These are phyloP conservation scores for Parnassius mnemosyne DNA, from an alignment of 2,888 invertebrate species.

Conservation along the genomic window DNA sequence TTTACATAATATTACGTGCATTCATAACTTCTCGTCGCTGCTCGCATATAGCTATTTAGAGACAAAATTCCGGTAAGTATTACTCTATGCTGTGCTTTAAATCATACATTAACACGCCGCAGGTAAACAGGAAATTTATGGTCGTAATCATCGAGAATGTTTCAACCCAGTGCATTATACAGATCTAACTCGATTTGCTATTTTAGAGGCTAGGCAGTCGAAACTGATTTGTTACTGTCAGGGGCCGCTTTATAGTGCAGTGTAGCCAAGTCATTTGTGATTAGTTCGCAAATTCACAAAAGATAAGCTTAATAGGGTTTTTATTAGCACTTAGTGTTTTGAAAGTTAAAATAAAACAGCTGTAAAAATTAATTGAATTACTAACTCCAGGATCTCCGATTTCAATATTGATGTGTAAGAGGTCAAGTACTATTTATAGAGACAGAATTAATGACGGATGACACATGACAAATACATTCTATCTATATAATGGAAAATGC, in stretches of 20 bases:
- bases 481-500: too few relatives aligned
- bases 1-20: slow-evolving; percentile 29
- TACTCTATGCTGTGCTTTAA: slow-evolving; percentile 46
- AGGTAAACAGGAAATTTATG: slow-evolving; percentile 56
- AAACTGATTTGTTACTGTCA: neutral
- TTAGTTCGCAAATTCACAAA: neutral
- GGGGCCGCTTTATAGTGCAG: neutral
- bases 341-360: too few relatives aligned
- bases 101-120: slow-evolving; percentile 54
- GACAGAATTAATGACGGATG: too few relatives aligned
- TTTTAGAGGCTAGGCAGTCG: slow-evolving; percentile 7
- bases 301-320: too few relatives aligned
- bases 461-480: too few relatives aligned
- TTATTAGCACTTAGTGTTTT: too few relatives aligned
- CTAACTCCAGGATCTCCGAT: too few relatives aligned
- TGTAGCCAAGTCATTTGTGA: neutral
- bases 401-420: too few relatives aligned
- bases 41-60: slow-evolving; percentile 35
- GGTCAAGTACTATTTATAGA: too few relatives aligned
- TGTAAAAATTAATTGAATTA: too few relatives aligned
- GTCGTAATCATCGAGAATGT: slow-evolving; percentile 57
- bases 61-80: slow-evolving; percentile 44
- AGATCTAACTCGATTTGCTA: slow-evolving; percentile 38
- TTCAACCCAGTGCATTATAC: slow-evolving; percentile 49
- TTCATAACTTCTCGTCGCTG: slow-evolving; percentile 26